phyloP scores from a whole-genome alignment of 2,888 invertebrate species.

The Blastobasis lacticolella region DNA sequence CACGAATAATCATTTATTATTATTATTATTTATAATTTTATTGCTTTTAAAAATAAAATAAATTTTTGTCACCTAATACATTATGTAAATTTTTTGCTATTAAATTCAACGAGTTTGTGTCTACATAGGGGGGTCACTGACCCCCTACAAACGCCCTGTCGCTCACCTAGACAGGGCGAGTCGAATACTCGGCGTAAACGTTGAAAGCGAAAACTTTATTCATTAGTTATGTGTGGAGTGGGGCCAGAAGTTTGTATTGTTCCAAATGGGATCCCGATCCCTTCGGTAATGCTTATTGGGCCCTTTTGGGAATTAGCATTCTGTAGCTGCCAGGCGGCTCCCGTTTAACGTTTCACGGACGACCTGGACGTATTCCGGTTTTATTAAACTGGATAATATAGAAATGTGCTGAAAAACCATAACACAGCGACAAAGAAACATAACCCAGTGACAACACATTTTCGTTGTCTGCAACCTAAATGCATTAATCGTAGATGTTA shows the following conservation, averaged over 20 bases:
- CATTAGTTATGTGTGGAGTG: conserved; percentile 39
- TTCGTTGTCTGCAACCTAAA: too few species aligned
- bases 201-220: conserved; percentile 45
- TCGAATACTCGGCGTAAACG: conserved; percentile 32
- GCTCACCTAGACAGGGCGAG: conserved; percentile 22
- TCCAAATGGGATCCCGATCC: conserved; percentile 15
- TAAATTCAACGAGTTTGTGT: too few species aligned
- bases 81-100: too few species aligned
- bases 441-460: too few species aligned
- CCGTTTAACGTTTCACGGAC: too few species aligned
- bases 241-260: conserved; percentile 25
- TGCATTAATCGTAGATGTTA: too few species aligned
- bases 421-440: too few species aligned
- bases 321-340: not conserved
- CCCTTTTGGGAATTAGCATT: conserved; percentile 3
- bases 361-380: not conserved
- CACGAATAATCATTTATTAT: too few species aligned
- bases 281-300: conserved; percentile 1
- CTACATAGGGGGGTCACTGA: too few species aligned
- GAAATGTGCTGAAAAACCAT: not conserved
- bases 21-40: too few species aligned
- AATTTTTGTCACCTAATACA: too few species aligned
- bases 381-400: not conserved
- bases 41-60: too few species aligned
- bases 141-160: not conserved